These are phyloP conservation scores for Clamator glandarius DNA, from an alignment of 2,797 vertebrate genomes.

Conservation along the genomic window DNA sequence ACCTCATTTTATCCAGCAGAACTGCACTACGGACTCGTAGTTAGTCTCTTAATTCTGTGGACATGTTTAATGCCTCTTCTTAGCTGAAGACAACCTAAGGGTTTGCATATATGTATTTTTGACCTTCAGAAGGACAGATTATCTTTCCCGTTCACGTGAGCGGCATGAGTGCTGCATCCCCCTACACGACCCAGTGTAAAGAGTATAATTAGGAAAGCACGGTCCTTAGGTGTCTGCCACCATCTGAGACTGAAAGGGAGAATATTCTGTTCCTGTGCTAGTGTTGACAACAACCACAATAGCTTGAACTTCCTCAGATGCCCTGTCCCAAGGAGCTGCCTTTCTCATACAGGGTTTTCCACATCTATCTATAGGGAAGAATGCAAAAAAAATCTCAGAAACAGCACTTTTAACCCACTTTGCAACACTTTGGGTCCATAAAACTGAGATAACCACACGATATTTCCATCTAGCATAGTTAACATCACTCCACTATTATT, in stretches of 20 bases:
- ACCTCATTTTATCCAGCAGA: not conserved
- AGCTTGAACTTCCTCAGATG: slow-evolving; percentile 27
- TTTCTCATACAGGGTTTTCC: slow-evolving; percentile 21
- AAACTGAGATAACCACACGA: slow-evolving; percentile 19
- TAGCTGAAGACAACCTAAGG: not conserved
- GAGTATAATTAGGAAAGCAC: slow-evolving; percentile 61
- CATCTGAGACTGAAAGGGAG: slow-evolving; percentile 30
- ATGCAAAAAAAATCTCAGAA: slow-evolving; percentile 34
- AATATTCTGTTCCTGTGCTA: slow-evolving; percentile 39
- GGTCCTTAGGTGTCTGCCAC: slow-evolving; percentile 48
- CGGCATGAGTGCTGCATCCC: slow-evolving; percentile 26
- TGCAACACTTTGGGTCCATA: not conserved
- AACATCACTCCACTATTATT: slow-evolving; percentile 12
- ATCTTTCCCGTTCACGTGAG: slow-evolving; percentile 4
- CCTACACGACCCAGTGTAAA: slow-evolving; percentile 50
- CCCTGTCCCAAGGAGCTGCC: slow-evolving; percentile 26
- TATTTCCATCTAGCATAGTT: slow-evolving; percentile 35
- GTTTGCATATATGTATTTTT: not conserved
- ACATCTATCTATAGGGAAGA: slow-evolving; percentile 6
- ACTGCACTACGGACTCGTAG: not conserved
- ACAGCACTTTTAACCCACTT: slow-evolving; percentile 21
- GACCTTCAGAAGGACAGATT: slow-evolving; percentile 28
- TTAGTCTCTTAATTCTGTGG: not conserved
- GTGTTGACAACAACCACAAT: slow-evolving; percentile 42
- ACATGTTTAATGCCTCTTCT: not conserved